A percentile compares a stretch with the other conserved stretches of the same genome.
Conservation (phyloP, 35 echinoderm and acorn worm species). For the Apostichopus japonicus region DNA sequence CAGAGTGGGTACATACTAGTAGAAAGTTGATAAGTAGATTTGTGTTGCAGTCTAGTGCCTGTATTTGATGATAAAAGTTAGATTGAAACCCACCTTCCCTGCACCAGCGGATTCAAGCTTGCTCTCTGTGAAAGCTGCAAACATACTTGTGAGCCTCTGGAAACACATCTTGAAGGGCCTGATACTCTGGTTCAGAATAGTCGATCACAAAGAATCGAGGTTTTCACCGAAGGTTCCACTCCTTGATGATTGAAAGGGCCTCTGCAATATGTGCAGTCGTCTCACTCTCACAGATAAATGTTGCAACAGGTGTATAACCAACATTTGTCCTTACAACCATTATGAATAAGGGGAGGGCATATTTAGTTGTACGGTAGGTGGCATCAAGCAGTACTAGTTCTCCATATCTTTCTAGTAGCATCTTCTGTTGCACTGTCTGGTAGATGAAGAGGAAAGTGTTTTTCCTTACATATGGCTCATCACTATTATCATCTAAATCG, state of each 20-base stretch:
- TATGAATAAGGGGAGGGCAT: neutral
- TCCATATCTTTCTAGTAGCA: conserved; percentile 5
- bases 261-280: too few species aligned
- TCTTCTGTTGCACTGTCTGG: neutral
- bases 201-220: too few species aligned
- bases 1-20: too few species aligned
- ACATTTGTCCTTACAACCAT: neutral
- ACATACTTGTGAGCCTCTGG: conserved; percentile 14
- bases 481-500: neutral
- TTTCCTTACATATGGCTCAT: neutral
- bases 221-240: neutral
- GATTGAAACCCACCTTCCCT: neutral
- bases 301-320: neutral
- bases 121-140: neutral
- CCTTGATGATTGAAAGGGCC: too few species aligned
- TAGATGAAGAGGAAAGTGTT: neutral
- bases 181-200: neutral
- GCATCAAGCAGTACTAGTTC: neutral
- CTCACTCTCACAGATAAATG: neutral
- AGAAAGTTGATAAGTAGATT: too few species aligned
- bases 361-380: conserved; percentile 3
- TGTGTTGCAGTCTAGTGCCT: neutral
- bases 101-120: conserved; percentile 8
- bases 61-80: neutral
- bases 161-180: conserved; percentile 5